A percentile compares a stretch with the other conserved stretches of the same genome.
Evolutionary conservation across 1,140 invertebrate species (phyloP).

Genomic region (Orchesella cincta): DNA sequence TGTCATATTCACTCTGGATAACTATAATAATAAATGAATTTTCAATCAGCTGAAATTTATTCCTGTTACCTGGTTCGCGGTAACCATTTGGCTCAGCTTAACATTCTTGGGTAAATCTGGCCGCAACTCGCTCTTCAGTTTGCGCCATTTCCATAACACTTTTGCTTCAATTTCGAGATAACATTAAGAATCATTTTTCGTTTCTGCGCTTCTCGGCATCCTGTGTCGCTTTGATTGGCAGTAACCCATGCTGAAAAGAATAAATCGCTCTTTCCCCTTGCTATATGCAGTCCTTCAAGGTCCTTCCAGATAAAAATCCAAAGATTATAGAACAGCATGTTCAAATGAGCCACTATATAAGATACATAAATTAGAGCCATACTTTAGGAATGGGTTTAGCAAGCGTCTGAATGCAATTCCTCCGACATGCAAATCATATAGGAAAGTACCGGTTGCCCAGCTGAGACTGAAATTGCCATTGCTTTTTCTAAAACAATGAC

Average conservation of each 20-base stretch:
- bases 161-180: conserved; percentile 58
- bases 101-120: conserved; percentile 66
- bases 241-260: conserved; percentile 56
- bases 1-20: too few relatives aligned
- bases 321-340: too few relatives aligned
- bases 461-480: conserved; percentile 59
- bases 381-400: conserved; percentile 30
- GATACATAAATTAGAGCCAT: too few relatives aligned
- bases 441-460: conserved; percentile 57
- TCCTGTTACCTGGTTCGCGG: conserved; percentile 70
- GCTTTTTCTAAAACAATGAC: conserved; percentile 55
- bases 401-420: conserved; percentile 50
- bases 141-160: conserved; percentile 65
- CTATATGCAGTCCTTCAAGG: conserved; percentile 48
- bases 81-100: conserved; percentile 65
- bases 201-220: conserved; percentile 51
- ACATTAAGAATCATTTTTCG: conserved; percentile 51
- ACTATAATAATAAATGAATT: too few relatives aligned
- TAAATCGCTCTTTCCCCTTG: conserved; percentile 54
- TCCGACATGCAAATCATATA: conserved; percentile 63
- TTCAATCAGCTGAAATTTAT: too few relatives aligned
- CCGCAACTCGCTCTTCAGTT: conserved; percentile 60
- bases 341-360: too few relatives aligned
- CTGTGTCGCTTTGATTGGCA: conserved; percentile 46
- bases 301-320: conserved; percentile 39